Evolutionary conservation across 2,888 invertebrate species (phyloP), one percentile per base, ranked within the genome.

Genomic region (Harpalus rubripes): DNA sequence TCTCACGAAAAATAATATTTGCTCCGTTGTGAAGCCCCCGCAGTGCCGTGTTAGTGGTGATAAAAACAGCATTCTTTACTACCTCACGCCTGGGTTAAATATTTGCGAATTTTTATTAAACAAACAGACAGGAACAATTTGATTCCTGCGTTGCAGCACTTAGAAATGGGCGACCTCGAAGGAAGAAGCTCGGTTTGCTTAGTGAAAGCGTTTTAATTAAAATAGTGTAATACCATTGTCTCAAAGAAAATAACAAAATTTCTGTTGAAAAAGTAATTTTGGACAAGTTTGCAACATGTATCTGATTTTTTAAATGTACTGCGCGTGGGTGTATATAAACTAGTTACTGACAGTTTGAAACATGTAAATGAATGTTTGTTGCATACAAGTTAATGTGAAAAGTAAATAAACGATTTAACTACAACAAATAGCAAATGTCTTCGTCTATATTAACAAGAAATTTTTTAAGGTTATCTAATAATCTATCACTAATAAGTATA

Each of bases 21-120:
- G 59, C 16, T 26, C n/a, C 10, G 12, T 63, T 7, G 7, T 26
- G 26, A 12, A 39, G 26, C 68, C 22, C 32, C 68, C 68, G 7
- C 39, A 26, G 15, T n/a, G 16, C 26, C 44, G 16, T 15, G 15
- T 74, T 26, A 52, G 41, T 63, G 63, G 41, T 81, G 39, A 81
- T 63, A 81, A 81, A 81, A 44, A 44, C 41, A 41, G 16, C 63
- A 16, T 44, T 81, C 41, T 63, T 63, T 44, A 81, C 63, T 65
- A 63, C 81, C 44, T 63, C 61, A 63, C 22, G 63, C 58, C 26
- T 56, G 8, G 7, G 52, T 59, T 83, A 74, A 83, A 83, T 83
- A 83, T 83, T 83, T 74, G 82, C 56, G 74, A 83, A 74, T 83
- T 83, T 83, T 83, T 83, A 74, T 83, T 83, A 83, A 83, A 72